Percentiles rank a stretch among this genome's conserved stretches.
Conservation (phyloP, 2,113 vertebrate species). For the Dunckerocampus dactyliophorus region DNA sequence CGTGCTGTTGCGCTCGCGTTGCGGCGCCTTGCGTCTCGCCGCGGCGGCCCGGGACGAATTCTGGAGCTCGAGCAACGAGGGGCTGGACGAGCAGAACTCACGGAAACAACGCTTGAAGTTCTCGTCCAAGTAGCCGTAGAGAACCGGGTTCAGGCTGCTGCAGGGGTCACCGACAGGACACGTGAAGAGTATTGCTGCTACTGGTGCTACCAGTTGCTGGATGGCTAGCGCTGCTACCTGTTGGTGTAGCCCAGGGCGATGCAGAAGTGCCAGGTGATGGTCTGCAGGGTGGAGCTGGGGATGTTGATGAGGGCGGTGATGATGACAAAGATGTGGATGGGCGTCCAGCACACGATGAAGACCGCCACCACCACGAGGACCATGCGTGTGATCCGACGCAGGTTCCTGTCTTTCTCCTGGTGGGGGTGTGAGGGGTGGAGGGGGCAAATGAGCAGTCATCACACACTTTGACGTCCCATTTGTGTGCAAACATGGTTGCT, state of each 20-base stretch:
- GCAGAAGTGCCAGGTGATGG: slow-evolving; percentile 98
- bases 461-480: not conserved
- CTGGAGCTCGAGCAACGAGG: slow-evolving; percentile 85
- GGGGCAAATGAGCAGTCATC: too few species aligned
- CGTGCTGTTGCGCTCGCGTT: slow-evolving; percentile 82
- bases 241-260: slow-evolving; percentile 97
- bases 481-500: not conserved
- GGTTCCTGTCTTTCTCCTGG: slow-evolving; percentile 92
- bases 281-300: slow-evolving; percentile 88
- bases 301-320: slow-evolving; percentile 90
- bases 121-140: slow-evolving; percentile 97
- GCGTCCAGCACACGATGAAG: slow-evolving; percentile 98
- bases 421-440: too few species aligned
- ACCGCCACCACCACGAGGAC: slow-evolving; percentile 96
- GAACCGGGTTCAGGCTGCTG: slow-evolving; percentile 91
- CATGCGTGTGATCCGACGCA: slow-evolving; percentile 96
- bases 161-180: not conserved
- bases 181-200: not conserved
- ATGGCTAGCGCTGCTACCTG: slow-evolving; percentile 70
- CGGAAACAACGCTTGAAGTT: slow-evolving; percentile 99
- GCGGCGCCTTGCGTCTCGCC: slow-evolving; percentile 69
- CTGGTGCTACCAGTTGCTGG: not conserved
- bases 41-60: slow-evolving; percentile 81
- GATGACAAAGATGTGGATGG: slow-evolving; percentile 97
- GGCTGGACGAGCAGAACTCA: slow-evolving; percentile 93